A percentile compares a stretch with the other conserved stretches of the same genome.
These are phyloP conservation scores for Hylia prasina DNA, from an alignment of 2,113 vertebrate genomes.

Conservation along the genomic window DNA sequence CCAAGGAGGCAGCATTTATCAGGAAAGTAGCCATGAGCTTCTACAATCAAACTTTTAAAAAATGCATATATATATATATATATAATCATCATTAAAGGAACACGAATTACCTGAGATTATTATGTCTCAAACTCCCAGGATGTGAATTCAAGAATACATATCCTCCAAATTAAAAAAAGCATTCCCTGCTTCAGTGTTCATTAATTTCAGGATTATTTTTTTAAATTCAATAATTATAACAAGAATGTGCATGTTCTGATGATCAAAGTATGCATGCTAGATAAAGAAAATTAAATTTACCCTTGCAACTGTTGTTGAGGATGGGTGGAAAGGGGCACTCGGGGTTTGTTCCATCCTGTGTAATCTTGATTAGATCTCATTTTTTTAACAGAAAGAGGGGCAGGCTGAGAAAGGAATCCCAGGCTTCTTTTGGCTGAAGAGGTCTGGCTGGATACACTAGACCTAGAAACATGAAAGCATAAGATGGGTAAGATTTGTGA, in stretches of 20 bases:
- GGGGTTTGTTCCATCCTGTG: constrained; percentile 92
- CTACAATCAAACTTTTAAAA: background rate
- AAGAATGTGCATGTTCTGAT: background rate
- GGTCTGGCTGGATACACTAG: constrained; percentile 74
- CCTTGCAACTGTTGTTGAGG: constrained; percentile 91
- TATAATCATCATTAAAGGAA: background rate
- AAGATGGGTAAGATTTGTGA: background rate
- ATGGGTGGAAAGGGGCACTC: constrained; percentile 81
- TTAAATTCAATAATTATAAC: background rate
- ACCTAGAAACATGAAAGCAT: constrained; percentile 63
- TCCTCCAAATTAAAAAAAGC: background rate
- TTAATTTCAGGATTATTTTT: background rate
- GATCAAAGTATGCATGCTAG: background rate
- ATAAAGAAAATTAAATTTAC: constrained; percentile 65
- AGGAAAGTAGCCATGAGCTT: background rate
- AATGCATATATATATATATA: rapidly evolving
- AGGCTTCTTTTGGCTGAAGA: constrained; percentile 88
- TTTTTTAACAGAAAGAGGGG: constrained; percentile 89
- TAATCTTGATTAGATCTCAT: constrained; percentile 89
- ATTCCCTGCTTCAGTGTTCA: background rate
- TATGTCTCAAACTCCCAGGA: background rate
- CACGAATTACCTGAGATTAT: background rate
- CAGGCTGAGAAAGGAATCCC: constrained; percentile 87
- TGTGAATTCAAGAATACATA: background rate
- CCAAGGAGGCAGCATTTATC: background rate